Evolutionary conservation across 2,113 vertebrate species (phyloP).

Genomic region (Maccullochella peelii): DNA sequence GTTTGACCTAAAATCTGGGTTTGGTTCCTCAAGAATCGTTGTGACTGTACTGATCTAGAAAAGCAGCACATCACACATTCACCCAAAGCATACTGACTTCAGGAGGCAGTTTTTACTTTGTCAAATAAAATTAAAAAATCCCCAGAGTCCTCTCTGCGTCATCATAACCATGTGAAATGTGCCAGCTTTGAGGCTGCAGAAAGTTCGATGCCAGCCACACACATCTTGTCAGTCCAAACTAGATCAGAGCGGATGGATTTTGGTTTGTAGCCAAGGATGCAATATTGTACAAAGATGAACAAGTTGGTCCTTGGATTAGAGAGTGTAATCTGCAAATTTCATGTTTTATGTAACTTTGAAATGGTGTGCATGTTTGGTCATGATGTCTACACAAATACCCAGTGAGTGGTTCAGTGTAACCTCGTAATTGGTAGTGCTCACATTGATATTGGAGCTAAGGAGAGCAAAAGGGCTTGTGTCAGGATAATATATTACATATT

Average conservation of each 20-base stretch:
- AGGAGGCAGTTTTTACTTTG: constrained; percentile 20
- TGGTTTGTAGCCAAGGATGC: constrained; percentile 62
- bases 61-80: background rate
- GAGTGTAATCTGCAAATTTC: constrained; percentile 75
- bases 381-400: constrained; percentile 68
- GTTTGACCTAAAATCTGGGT: constrained; percentile 5
- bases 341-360: constrained; percentile 77
- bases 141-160: constrained; percentile 9
- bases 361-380: constrained; percentile 66
- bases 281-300: constrained; percentile 76
- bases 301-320: constrained; percentile 77
- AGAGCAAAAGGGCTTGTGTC: constrained; percentile 22
- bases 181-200: constrained; percentile 30
- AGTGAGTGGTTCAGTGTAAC: constrained; percentile 57
- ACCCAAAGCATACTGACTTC: constrained; percentile 8
- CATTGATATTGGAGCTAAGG: constrained; percentile 30
- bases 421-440: constrained; percentile 64
- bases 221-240: constrained; percentile 55
- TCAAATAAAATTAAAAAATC: constrained; percentile 33
- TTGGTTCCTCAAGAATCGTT: constrained; percentile 32
- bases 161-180: constrained; percentile 42
- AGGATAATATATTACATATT: constrained; percentile 48
- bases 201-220: constrained; percentile 37
- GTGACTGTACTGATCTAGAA: background rate
- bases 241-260: constrained; percentile 62